A percentile compares a stretch with the other conserved stretches of the same genome.
These are phyloP conservation scores for Ctenopoma kingsleyae DNA, from an alignment of 2,797 vertebrate species.

Conservation along the genomic window DNA sequence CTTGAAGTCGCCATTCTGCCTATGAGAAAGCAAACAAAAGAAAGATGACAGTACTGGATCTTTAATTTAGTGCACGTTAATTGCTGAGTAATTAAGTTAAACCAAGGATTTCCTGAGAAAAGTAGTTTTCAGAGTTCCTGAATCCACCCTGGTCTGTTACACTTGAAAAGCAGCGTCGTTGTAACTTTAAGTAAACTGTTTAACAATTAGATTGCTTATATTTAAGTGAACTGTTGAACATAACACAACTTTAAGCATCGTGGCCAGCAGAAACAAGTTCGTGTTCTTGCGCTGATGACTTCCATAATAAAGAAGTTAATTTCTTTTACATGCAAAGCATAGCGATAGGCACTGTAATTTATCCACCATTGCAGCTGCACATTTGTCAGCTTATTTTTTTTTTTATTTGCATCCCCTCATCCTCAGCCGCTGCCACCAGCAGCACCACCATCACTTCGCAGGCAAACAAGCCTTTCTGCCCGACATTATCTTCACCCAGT, in stretches of 20 bases:
- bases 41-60: neutral
- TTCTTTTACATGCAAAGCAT: neutral
- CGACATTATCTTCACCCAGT: conserved; percentile 81
- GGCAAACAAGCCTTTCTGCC: conserved; percentile 74
- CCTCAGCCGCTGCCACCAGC: conserved; percentile 69
- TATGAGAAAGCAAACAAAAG: conserved; percentile 1
- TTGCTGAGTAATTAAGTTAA: neutral
- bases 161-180: neutral
- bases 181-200: neutral
- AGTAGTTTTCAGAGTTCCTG: neutral
- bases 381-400: conserved; percentile 41
- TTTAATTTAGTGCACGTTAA: neutral
- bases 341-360: neutral
- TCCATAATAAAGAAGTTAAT: conserved; percentile 8
- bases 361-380: conserved; percentile 20
- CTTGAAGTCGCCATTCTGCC: neutral
- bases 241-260: conserved; percentile 25
- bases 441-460: conserved; percentile 77
- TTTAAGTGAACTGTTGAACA: conserved; percentile 19
- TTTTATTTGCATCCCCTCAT: conserved; percentile 57
- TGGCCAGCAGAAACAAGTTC: conserved; percentile 21
- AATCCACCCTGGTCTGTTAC: neutral
- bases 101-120: conserved; percentile 4
- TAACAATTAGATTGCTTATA: neutral
- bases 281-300: neutral